phyloP scores from a whole-genome alignment of 2,797 vertebrate species.

The Phataginus tetradactyla region DNA sequence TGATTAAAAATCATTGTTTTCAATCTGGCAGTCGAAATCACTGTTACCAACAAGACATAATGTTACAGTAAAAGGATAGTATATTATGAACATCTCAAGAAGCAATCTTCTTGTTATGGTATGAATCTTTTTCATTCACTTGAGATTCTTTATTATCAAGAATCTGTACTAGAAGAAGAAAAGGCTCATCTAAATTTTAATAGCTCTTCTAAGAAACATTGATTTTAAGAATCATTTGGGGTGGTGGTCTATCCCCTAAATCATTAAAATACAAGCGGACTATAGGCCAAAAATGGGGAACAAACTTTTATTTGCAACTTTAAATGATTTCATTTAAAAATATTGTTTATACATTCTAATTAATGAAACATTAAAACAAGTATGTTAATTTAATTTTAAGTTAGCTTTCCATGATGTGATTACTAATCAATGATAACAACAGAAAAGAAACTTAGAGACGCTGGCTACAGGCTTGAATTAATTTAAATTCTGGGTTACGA shows the following conservation, averaged over 20 bases:
- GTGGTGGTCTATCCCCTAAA: not conserved
- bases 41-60: conserved; percentile 19
- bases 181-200: not conserved
- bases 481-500: not conserved
- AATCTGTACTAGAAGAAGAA: not conserved
- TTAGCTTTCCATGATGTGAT: not conserved
- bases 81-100: not conserved
- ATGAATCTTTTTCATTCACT: conserved; percentile 26
- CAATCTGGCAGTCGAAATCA: conserved; percentile 73
- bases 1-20: conserved; percentile 82
- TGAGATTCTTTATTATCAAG: conserved; percentile 28
- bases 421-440: not conserved
- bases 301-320: not conserved
- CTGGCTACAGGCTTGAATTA: not conserved
- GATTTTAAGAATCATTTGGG: not conserved
- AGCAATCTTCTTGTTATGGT: conserved; percentile 22
- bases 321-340: not conserved
- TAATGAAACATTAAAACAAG: conserved; percentile 1
- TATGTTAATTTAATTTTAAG: not conserved
- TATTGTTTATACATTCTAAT: not conserved
- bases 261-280: not conserved
- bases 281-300: not conserved
- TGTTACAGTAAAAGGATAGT: conserved; percentile 32
- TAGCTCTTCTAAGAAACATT: not conserved
- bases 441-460: not conserved